Evolutionary conservation across 2,888 invertebrate genomes (phyloP).

Genomic region (Malacosoma neustria): DNA sequence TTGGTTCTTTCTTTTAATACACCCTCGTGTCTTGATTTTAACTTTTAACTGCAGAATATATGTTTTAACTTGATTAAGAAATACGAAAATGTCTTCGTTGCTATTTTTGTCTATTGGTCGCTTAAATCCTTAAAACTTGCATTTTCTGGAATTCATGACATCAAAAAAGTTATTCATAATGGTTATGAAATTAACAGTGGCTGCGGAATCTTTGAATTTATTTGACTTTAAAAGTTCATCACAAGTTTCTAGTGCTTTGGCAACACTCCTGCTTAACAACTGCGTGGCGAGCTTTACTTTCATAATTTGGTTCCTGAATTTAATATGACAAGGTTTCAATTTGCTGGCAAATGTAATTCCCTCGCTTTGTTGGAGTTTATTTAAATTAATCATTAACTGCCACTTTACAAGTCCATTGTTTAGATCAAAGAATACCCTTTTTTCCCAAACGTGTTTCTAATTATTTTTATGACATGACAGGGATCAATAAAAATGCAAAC

Average conservation of each 20-base stretch:
- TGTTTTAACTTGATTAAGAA: too few species aligned
- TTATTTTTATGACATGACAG: constrained; percentile 9
- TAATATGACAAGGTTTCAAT: constrained; percentile 7
- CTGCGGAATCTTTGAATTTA: too few species aligned
- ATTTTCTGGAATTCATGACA: too few species aligned
- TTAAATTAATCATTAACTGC: constrained; percentile 5
- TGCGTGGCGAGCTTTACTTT: constrained; percentile 14
- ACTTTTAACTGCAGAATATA: too few species aligned
- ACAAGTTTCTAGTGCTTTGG: constrained; percentile 9
- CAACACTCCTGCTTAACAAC: constrained; percentile 12
- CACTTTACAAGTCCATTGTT: constrained; percentile 7
- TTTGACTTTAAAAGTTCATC: neutral
- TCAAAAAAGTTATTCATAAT: too few species aligned
- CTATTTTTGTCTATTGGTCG: too few species aligned
- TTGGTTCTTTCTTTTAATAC: too few species aligned
- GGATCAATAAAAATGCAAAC: constrained; percentile 5
- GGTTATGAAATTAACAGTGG: too few species aligned
- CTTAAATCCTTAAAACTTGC: too few species aligned
- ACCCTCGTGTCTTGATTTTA: too few species aligned
- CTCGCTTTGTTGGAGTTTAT: constrained; percentile 8
- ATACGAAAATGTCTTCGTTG: too few species aligned
- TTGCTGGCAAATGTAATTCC: constrained; percentile 11
- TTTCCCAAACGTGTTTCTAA: constrained; percentile 11
- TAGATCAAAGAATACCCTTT: constrained; percentile 5
- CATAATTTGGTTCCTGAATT: constrained; percentile 13